Conservation (phyloP, 1,140 invertebrate species). For the Platorchestia sp. region DNA sequence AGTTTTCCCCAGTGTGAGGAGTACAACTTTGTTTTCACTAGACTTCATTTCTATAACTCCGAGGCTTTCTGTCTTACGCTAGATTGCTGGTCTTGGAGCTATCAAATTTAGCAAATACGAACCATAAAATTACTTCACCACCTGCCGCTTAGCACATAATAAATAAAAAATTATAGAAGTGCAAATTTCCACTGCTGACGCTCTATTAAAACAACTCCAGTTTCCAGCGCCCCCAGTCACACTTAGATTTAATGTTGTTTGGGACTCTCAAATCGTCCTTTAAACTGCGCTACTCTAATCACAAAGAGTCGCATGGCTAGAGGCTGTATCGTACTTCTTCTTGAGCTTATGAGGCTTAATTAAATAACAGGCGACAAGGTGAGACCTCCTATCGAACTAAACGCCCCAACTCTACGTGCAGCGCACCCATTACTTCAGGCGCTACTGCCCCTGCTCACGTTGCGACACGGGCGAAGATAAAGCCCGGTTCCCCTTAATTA, state of each 20-base stretch:
- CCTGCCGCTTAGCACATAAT: not conserved
- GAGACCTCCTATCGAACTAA: slow-evolving; percentile 50
- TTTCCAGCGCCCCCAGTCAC: not conserved
- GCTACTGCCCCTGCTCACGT: slow-evolving; percentile 46
- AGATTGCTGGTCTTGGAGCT: not conserved
- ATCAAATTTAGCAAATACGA: not conserved
- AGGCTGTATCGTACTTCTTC: slow-evolving; percentile 10
- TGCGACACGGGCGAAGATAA: slow-evolving; percentile 30
- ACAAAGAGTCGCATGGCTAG: not conserved
- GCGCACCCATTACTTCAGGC: slow-evolving; percentile 17
- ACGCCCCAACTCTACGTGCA: slow-evolving; percentile 44
- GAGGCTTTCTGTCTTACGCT: not conserved
- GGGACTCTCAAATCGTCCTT: not conserved
- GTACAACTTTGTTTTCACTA: not conserved
- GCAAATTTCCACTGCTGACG: not conserved
- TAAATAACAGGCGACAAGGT: slow-evolving; percentile 48
- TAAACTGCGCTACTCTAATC: not conserved
- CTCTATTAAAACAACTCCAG: not conserved
- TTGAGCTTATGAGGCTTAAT: slow-evolving; percentile 17
- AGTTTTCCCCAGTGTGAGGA: not conserved
- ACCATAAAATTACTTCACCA: not conserved
- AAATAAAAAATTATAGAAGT: not conserved
- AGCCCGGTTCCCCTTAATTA: not conserved
- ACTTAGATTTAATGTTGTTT: not conserved
- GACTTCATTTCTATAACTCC: not conserved